Evolutionary conservation across 2,113 vertebrate species (phyloP).

Genomic region (Zeus faber): DNA sequence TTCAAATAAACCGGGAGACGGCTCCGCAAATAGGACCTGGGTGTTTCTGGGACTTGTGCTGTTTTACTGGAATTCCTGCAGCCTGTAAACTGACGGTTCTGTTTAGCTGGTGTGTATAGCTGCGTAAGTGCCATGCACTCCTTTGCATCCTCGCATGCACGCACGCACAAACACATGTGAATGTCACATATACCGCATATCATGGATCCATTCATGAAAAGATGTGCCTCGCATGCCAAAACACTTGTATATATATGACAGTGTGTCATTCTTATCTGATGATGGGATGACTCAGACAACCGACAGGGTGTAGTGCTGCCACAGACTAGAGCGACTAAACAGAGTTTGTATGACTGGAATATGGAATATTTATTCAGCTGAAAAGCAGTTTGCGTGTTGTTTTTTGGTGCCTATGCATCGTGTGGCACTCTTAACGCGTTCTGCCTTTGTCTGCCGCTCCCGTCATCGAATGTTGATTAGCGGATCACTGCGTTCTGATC

Average conservation of each 20-base stretch:
- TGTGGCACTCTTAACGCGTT: neutral
- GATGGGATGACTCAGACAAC: neutral
- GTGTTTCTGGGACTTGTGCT: conserved; percentile 15
- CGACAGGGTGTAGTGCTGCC: conserved; percentile 6
- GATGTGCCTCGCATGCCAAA: neutral
- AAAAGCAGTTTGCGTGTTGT: neutral
- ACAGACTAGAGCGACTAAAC: neutral
- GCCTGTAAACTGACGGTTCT: conserved; percentile 5
- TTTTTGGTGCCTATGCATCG: conserved; percentile 8
- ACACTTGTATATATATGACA: neutral
- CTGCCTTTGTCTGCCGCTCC: neutral
- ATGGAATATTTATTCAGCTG: neutral
- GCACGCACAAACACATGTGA: neutral
- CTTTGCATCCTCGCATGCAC: neutral
- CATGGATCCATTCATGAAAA: too few species aligned
- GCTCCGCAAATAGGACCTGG: conserved; percentile 13
- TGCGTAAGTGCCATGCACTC: neutral
- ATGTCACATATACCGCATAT: too few species aligned
- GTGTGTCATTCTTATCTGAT: neutral
- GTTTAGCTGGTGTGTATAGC: neutral
- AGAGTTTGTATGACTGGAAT: too few species aligned
- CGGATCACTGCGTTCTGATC: conserved; percentile 25
- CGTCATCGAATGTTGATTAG: conserved; percentile 7
- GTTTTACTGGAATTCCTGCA: conserved; percentile 17
- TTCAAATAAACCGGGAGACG: conserved; percentile 15